These are phyloP conservation scores for Piprites chloris DNA, from an alignment of 2,113 vertebrate genomes.

Conservation along the genomic window DNA sequence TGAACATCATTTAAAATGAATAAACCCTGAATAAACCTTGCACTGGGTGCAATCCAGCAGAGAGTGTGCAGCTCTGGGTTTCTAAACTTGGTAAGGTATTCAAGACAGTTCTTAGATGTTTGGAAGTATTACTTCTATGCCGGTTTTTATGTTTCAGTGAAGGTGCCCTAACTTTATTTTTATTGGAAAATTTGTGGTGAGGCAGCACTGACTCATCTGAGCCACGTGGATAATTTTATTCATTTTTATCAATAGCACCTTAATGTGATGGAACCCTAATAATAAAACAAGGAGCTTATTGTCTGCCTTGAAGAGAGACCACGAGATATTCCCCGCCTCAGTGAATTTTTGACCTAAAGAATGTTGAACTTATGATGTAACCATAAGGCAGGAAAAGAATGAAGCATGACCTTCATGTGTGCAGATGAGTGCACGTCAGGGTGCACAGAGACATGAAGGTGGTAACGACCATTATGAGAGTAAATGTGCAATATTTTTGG, in stretches of 20 bases:
- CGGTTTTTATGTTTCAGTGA: not conserved
- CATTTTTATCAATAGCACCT: not conserved
- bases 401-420: not conserved
- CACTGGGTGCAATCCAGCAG: not conserved
- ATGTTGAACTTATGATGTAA: not conserved
- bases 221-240: slow-evolving; percentile 22
- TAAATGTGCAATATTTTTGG: not conserved
- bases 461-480: not conserved
- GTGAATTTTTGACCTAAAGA: not conserved
- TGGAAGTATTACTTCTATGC: not conserved
- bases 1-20: not conserved
- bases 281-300: not conserved
- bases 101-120: not conserved
- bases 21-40: not conserved
- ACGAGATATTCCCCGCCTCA: not conserved
- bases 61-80: not conserved
- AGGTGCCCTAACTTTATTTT: slow-evolving; percentile 29
- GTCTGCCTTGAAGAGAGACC: not conserved
- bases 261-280: not conserved
- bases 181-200: slow-evolving; percentile 49
- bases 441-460: not conserved
- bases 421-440: not conserved
- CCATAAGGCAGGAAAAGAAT: not conserved
- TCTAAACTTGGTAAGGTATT: not conserved
- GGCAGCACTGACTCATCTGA: slow-evolving; percentile 28